A percentile compares a stretch with the other conserved stretches of the same genome.
phyloP scores from a whole-genome alignment of 2,113 vertebrate species.

The Chascanopsetta lugubris region DNA sequence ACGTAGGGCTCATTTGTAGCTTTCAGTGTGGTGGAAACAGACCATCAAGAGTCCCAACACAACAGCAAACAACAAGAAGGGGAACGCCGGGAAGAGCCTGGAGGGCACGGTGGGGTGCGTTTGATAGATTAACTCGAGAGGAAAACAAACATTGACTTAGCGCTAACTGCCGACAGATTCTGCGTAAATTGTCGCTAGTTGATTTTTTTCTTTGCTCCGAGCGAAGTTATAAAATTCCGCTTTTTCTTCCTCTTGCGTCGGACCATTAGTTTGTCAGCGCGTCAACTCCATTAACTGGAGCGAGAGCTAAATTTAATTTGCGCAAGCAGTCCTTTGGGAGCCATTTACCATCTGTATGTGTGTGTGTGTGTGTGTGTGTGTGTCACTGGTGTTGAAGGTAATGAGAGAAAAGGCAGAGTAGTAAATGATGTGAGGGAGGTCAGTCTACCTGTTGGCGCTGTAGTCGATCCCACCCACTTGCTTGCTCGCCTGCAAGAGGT shows the following conservation, averaged over 20 bases:
- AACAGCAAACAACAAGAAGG: conserved; percentile 77
- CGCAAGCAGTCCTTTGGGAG: conserved; percentile 32
- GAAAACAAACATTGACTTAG: conserved; percentile 76
- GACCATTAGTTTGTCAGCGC: conserved; percentile 56
- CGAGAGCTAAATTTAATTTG: conserved; percentile 36
- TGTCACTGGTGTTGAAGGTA: conserved; percentile 9
- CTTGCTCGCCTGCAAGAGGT: conserved; percentile 97
- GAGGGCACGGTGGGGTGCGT: conserved; percentile 58
- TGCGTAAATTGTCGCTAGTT: conserved; percentile 43
- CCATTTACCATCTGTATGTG: conserved; percentile 22
- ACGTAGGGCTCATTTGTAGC: conserved; percentile 78
- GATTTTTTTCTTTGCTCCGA: conserved; percentile 33
- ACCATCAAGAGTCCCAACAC: conserved; percentile 90
- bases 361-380: conserved; percentile 17
- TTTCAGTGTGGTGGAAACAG: conserved; percentile 87
- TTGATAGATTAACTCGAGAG: conserved; percentile 78
- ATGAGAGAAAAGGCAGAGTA: too few relatives aligned
- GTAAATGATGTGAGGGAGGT: background rate
- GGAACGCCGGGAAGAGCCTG: conserved; percentile 82
- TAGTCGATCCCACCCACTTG: conserved; percentile 98
- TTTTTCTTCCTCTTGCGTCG: conserved; percentile 47
- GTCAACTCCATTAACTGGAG: conserved; percentile 46
- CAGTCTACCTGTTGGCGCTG: conserved; percentile 91
- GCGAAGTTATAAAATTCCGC: conserved; percentile 37
- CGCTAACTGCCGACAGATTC: conserved; percentile 74